Evolutionary conservation across 2,797 vertebrate genomes (phyloP), one percentile per base, ranked within the genome.

Genomic region (Eurystomus glaucurus): DNA sequence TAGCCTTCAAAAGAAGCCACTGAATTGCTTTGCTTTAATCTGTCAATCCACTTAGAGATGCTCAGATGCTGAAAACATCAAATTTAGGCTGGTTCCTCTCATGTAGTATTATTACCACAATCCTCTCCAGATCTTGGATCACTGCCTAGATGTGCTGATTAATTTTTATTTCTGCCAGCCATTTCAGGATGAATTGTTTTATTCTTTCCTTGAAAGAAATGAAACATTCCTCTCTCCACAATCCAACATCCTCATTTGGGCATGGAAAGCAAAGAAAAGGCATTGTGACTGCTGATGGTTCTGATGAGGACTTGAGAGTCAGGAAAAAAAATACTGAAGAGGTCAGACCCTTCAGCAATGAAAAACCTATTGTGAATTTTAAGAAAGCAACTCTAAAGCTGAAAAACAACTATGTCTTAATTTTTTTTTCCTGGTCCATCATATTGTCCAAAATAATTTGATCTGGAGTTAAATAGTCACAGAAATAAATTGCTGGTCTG

Each of bases 121-220:
- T 46, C 43, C 29, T 85, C 31, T 87, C 51, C 60, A 85, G 11
- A 16, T 78, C 72, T 54, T 94, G 74, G 77, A 94, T 58, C 57
- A 46, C 50, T 93, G 79, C 85, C 77, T 81, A 75, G 75, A 64
- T 75, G 54, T 31, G 70, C 46, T 80, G 62, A 92, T 82, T 39
- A 65, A 51, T 54, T 93, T 94, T 92, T 33, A 77, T 66, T 96
- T 94, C 74, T 92, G 83, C 41, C 43, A 91, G 55, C 41, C 81
- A 85, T 83, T 96, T 88, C 75, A 87, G 60, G 35, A 87, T 45
- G 16, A 91, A 80, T 39, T 85, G 31, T 52, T 93, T 91, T 69
- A 85, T 74, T 74, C 69, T 88, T 92, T 88, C 65, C 45, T 89
- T 91, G 71, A 93, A 90, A 93, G 28, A 96, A 93, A 88, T 26